Evolutionary conservation across 2,797 vertebrate genomes (phyloP), one percentile per base, ranked within the genome.

Genomic region (Etheostoma nigrum): DNA sequence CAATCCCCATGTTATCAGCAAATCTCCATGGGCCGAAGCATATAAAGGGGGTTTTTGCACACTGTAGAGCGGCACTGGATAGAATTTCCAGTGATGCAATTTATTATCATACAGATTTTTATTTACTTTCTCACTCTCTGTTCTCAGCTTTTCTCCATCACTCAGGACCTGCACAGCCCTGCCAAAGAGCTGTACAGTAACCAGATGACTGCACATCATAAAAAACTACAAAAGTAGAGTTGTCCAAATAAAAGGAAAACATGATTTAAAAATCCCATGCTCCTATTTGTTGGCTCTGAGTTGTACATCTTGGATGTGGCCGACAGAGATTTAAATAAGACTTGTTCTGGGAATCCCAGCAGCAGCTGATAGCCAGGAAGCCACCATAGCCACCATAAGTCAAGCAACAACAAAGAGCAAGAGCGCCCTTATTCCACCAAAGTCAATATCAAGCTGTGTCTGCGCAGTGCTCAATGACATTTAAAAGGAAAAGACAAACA

Each of bases 1-100:
- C 86, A 92, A 91, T 93, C 84, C 86, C 88, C 77, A 88, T 91
- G 90, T 93, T 93, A 93, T 93, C 92, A 88, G 88, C 82, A 85
- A 72, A 89, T 85, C 88, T 84, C 83, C 42, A 63, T 0, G n/a
- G 80, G 67, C 72, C 63, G 68, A 74, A 3, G 10, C 65, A 42
- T 55, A 62, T 83, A 78, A 74, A 86, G 70, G 61, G 59, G 60
- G 69, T 30, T 69, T 69, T 64, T 71, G 69, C 77, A 5, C 70
- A 33, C 79, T 44, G 19, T 64, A 84, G 76, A 72, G 65, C 78
- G 9, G 57, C 67, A 66, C 83, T 82, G 85, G 84, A 88, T 90
- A 87, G 82, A 86, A 85, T 92, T 90, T 89, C 90, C 66, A 63
- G 62, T 93, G 90, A 92, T 88, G 88, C 91, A 89, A 88, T 93